Base-by-base conservation (phyloP, 1,140 invertebrate species). In the Helicoverpa armigera region DNA sequence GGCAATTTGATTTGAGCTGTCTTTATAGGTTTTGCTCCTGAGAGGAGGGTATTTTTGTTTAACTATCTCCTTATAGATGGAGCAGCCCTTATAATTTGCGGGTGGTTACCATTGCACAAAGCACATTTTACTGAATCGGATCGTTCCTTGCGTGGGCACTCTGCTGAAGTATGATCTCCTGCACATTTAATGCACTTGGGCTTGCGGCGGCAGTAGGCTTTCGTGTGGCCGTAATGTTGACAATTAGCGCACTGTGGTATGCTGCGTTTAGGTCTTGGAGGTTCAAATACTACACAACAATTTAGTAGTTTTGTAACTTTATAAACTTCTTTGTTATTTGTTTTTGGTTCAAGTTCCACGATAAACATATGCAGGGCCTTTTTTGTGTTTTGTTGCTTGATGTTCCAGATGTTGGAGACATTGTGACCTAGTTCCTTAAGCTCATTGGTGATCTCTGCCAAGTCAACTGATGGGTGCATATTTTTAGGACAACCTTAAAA, bases 161-260 rank as follows among this genome's bases (percentile, higher is more conserved):
- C 54, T 14, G 2, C 16, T 2, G 54, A 56, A 4, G 4, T 4
- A 16, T 58, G 54, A 7, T 58, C 54, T 82, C 82, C 89, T 7
- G 90, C 87, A 73, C 91, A 94, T 70, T 89, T 91, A 0, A 92
- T 85, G 51, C 90, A 91, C 77, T 81, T 83, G 0, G 87, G 82
- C 10, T 67, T 56, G n/a, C 84, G 76, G n/a, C 23, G 65, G 35
- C 90, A 92, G 48, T 83, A 89, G 0, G 50, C 82, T 84, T 89
- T 84, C 3, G 88, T 90, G 65, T 92, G 91, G 0, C 87, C 88
- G 78, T 91, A 92, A 43, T 85, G 60, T 80, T 90, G 90, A 54
- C 91, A 92, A 18, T 86, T 90, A 5, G 65, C 61, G 61, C 89
- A 92, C 83, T 91, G 88, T 7, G 86, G 84, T 3, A 91, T 85